Base-by-base conservation (phyloP, 2,797 vertebrate genomes). In the Mormyrops attenuatus region DNA sequence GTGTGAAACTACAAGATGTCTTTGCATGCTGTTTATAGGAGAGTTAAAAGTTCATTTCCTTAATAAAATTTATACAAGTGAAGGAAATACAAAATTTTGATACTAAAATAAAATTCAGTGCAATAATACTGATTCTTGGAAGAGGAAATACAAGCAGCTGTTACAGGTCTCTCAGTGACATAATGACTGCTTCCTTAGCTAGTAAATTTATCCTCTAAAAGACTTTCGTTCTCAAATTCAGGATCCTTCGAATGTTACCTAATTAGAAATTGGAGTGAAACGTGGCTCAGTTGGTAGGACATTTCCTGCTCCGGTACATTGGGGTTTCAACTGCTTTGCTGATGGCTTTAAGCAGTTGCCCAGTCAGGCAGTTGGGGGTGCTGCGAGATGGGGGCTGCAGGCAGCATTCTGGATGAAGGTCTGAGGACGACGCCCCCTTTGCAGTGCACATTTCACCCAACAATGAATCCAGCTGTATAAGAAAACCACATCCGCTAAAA, bases 401-500 rank as follows among this genome's bases (percentile, higher is more conserved):
- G 92, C 96, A 96, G 90, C 95, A 96, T 34, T 86, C 88, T 49
- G 41, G 92, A 69, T 88, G 86, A 50, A 91, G 6, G 87, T 87
- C 15, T 15, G 90, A 44, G 55, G 60, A 5, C 34, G 13, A 1
- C 11, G 60, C 0, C 47, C 88, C 90, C 86, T 38, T 55, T 50
- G 77, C n/a, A 44, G 66, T 44, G 60, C 95, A 96, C 50, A 91
- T n/a, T 2, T 13, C 88, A 63, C 53, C 3, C 66, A 92, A 84
- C 34, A 91, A 66, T 22, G 88, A 89, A 66, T 80, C 5, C 20
- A 96, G 87, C 96, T 96, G 89, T 60, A 63, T 44, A 41, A 80
- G 13, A 89, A 49, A 87, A 52, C 5, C 57, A 63, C 34, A 44
- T 66, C 26, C 57, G 55, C 49, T 55, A 52, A 55, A 30, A 86